phyloP scores from a whole-genome alignment of 2,113 vertebrate species.

The Cairina moschata region DNA sequence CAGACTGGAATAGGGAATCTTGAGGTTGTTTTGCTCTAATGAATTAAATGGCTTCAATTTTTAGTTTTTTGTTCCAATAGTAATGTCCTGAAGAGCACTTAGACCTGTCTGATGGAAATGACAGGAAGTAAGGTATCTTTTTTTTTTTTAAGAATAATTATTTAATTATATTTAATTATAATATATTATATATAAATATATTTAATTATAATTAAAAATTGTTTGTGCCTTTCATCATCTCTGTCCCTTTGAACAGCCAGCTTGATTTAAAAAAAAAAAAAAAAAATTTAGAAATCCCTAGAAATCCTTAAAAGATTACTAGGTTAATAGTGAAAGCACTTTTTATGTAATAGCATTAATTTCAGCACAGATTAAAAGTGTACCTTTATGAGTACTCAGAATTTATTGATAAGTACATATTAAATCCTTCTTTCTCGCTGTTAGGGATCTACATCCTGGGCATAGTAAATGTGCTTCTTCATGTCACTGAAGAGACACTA shows the following conservation, averaged over 20 bases:
- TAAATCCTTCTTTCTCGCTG: not conserved
- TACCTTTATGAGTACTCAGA: not conserved
- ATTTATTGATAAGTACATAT: not conserved
- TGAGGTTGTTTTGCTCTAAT: not conserved
- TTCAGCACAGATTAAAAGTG: not conserved
- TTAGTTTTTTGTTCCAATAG: not conserved
- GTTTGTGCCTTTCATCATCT: not conserved
- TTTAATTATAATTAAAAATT: not conserved
- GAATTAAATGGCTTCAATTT: not conserved
- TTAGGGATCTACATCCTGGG: not conserved
- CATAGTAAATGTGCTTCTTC: not conserved
- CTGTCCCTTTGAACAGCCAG: not conserved
- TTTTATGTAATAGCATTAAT: not conserved
- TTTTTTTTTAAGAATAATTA: too few species aligned
- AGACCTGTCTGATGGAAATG: not conserved
- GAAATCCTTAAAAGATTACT: not conserved
- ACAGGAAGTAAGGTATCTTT: not conserved
- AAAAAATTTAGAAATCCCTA: not conserved
- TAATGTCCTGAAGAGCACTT: not conserved
- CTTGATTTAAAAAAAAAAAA: not conserved
- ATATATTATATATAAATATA: too few species aligned
- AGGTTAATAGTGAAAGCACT: not conserved
- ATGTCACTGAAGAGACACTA: not conserved
- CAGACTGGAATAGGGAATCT: not conserved
- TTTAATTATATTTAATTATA: too few species aligned